These are phyloP conservation scores for Leptopilina syphax DNA, from an alignment of 2,888 invertebrate species.

Conservation along the genomic window DNA sequence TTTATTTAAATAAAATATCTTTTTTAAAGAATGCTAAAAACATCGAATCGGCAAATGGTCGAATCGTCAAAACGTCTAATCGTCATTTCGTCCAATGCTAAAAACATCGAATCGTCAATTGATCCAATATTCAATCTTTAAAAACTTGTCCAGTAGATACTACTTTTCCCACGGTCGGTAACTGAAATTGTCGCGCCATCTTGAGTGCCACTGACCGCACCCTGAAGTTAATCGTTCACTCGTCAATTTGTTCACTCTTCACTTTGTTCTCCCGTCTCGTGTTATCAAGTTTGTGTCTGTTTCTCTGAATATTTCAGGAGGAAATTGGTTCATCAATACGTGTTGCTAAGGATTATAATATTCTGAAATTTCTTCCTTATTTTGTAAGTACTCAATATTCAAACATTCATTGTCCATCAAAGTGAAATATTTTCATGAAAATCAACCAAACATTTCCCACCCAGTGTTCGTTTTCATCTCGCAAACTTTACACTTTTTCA, in stretches of 20 bases:
- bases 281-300: background rate
- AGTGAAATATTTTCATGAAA: background rate
- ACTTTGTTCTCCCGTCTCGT: background rate
- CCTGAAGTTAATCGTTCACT: background rate
- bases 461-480: background rate
- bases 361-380: constrained; percentile 5
- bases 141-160: too few species aligned
- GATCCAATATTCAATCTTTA: too few species aligned
- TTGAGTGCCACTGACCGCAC: too few species aligned
- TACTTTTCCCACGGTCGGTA: too few species aligned
- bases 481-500: background rate
- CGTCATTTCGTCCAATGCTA: too few species aligned
- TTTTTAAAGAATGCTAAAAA: too few species aligned
- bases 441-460: background rate
- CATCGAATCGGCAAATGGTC: too few species aligned
- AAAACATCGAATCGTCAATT: too few species aligned
- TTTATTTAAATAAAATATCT: too few species aligned
- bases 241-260: background rate
- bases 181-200: too few species aligned
- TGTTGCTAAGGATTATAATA: constrained; percentile 6
- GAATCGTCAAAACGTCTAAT: too few species aligned
- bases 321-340: constrained; percentile 7
- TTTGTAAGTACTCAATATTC: constrained; percentile 12
- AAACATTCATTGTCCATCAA: background rate
- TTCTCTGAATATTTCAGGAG: background rate